These are phyloP conservation scores for Alligator sinensis DNA, from an alignment of 2,113 vertebrate genomes.

Conservation along the genomic window DNA sequence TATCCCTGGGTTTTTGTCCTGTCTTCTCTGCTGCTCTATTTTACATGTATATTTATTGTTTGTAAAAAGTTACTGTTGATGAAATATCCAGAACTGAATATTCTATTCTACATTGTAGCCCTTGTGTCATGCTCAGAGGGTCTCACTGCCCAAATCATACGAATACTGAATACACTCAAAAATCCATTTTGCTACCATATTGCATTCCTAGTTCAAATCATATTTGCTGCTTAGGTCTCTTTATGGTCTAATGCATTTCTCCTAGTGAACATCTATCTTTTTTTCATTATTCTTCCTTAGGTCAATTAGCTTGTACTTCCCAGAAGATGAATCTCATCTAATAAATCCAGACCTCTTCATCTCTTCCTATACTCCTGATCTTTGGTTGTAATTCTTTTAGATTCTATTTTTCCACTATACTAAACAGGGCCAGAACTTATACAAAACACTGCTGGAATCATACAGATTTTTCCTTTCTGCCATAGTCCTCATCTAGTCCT, in stretches of 20 bases:
- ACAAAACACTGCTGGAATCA: neutral
- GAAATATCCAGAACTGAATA: neutral
- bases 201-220: neutral
- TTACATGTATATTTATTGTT: neutral
- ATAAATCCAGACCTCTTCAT: neutral
- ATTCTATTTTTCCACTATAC: neutral
- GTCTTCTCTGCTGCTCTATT: neutral
- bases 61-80: neutral
- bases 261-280: neutral
- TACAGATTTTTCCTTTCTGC: neutral
- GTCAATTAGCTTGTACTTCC: neutral
- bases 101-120: neutral
- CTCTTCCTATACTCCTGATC: neutral
- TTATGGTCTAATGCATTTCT: neutral
- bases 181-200: too few relatives aligned
- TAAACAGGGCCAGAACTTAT: neutral
- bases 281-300: neutral
- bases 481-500: neutral
- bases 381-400: fast-evolving
- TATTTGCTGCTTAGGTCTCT: neutral
- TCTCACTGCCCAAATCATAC: too few relatives aligned
- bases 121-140: neutral
- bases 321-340: neutral
- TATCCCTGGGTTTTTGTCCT: neutral
- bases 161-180: too few relatives aligned